phyloP scores from a whole-genome alignment of 1,140 invertebrate genomes.

The Gyrodactylus salaris region DNA sequence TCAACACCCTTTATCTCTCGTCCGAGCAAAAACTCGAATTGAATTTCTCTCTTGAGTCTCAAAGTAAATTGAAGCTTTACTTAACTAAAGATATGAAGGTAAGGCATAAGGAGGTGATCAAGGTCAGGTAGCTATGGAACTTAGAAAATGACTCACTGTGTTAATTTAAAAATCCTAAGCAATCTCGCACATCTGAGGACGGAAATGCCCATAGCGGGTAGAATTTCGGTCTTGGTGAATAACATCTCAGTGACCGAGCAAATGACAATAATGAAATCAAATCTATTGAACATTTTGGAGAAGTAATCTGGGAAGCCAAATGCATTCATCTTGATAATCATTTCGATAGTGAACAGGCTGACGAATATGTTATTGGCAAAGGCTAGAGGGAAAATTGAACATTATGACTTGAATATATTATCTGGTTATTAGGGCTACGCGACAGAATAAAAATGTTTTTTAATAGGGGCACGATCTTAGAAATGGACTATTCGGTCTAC shows the following conservation, averaged over 20 bases:
- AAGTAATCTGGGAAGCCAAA: slow-evolving; percentile 35
- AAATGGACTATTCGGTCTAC: too few relatives aligned
- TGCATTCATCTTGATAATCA: slow-evolving; percentile 90
- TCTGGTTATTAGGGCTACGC: too few relatives aligned
- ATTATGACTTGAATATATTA: too few relatives aligned
- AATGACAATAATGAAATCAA: slow-evolving; percentile 25
- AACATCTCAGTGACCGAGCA: slow-evolving; percentile 21
- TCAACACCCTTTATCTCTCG: too few relatives aligned
- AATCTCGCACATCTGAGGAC: slow-evolving; percentile 24
- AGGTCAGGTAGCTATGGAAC: too few relatives aligned
- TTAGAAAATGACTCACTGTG: slow-evolving; percentile 17
- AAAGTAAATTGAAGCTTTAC: too few relatives aligned
- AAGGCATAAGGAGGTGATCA: too few relatives aligned
- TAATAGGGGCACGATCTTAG: too few relatives aligned
- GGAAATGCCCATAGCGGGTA: slow-evolving; percentile 24
- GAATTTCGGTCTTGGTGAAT: slow-evolving; percentile 20
- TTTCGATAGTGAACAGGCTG: slow-evolving; percentile 66
- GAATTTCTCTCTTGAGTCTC: too few relatives aligned
- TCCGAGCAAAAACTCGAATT: too few relatives aligned
- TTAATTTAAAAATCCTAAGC: slow-evolving; percentile 24
- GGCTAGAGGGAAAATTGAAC: slow-evolving; percentile 17
- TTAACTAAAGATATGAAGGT: too few relatives aligned
- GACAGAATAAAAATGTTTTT: too few relatives aligned
- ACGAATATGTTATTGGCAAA: slow-evolving; percentile 67
- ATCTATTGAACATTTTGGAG: slow-evolving; percentile 23